Conservation (phyloP, 2,797 vertebrate species). For the Anabacerthia variegaticeps region DNA sequence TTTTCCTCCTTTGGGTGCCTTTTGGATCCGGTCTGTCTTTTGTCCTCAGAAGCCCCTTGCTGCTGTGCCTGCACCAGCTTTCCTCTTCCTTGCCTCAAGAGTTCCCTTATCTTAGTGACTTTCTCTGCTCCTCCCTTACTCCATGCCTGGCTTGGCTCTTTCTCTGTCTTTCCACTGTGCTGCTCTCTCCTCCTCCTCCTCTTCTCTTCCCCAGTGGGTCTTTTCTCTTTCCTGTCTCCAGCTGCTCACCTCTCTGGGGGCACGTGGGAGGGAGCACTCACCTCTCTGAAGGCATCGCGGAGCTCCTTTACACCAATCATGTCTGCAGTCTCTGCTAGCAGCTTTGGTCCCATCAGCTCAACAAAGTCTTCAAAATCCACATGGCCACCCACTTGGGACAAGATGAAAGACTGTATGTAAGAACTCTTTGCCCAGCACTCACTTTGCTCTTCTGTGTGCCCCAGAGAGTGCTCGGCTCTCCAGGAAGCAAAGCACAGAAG, state of each 20-base stretch:
- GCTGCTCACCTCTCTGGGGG: not conserved
- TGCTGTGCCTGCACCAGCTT: not conserved
- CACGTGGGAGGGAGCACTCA: conserved; percentile 25
- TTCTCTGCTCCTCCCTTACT: not conserved
- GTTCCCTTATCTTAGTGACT: not conserved
- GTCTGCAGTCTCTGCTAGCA: conserved; percentile 95
- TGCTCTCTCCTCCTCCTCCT: not conserved
- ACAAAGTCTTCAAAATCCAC: conserved; percentile 99
- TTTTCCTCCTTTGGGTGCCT: not conserved
- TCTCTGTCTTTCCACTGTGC: not conserved
- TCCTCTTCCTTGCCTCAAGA: not conserved
- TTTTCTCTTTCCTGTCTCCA: not conserved
- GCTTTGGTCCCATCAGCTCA: conserved; percentile 97
- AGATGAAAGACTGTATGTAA: conserved; percentile 17
- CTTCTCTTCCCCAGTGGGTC: not conserved
- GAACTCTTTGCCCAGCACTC: not conserved
- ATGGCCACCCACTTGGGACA: conserved; percentile 90
- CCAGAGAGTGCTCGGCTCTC: not conserved
- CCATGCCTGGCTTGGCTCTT: not conserved
- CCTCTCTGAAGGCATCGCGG: conserved; percentile 95
- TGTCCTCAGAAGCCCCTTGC: not conserved
- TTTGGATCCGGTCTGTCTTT: not conserved
- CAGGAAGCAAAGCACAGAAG: not conserved
- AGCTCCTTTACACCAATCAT: conserved; percentile 98
- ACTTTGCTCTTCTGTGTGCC: not conserved